A percentile compares a stretch with the other conserved stretches of the same genome.
Evolutionary conservation across 1,140 invertebrate genomes (phyloP).

Genomic region (Euwallacea similis): DNA sequence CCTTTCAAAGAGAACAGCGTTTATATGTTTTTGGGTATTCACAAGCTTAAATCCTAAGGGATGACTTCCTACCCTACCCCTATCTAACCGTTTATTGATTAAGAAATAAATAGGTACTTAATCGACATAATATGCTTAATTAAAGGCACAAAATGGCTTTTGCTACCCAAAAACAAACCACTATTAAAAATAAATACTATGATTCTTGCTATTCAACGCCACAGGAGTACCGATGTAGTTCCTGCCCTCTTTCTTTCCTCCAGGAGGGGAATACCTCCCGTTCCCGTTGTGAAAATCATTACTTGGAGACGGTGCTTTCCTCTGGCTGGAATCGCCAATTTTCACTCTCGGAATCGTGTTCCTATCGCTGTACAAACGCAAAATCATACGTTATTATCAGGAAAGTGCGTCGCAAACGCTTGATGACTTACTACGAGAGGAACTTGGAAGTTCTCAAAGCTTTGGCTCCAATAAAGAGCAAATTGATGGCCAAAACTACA

Average conservation of each 20-base stretch:
- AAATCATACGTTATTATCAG: neutral
- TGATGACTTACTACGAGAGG: neutral
- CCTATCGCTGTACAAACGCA: slow-evolving; percentile 2
- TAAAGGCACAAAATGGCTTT: too few species aligned
- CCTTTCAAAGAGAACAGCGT: too few species aligned
- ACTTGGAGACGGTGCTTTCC: slow-evolving; percentile 1
- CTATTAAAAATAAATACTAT: slow-evolving; percentile 23
- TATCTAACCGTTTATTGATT: too few species aligned
- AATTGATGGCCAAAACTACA: slow-evolving; percentile 23
- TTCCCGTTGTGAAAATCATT: slow-evolving; percentile 6
- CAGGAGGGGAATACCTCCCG: neutral
- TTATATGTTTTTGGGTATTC: too few species aligned
- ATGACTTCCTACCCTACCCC: too few species aligned
- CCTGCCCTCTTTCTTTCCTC: neutral
- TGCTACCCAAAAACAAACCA: too few species aligned
- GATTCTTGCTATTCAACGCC: slow-evolving; percentile 16
- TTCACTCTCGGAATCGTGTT: slow-evolving; percentile 18
- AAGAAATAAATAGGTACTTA: too few species aligned
- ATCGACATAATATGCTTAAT: too few species aligned
- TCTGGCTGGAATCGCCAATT: neutral
- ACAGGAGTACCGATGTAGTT: slow-evolving; percentile 16
- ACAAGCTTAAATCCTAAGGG: too few species aligned
- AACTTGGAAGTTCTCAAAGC: neutral
- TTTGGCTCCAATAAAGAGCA: slow-evolving; percentile 11
- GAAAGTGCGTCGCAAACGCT: neutral